Evolutionary conservation across 2,888 invertebrate species (phyloP).

Genomic region (Limnephilus rhombicus): DNA sequence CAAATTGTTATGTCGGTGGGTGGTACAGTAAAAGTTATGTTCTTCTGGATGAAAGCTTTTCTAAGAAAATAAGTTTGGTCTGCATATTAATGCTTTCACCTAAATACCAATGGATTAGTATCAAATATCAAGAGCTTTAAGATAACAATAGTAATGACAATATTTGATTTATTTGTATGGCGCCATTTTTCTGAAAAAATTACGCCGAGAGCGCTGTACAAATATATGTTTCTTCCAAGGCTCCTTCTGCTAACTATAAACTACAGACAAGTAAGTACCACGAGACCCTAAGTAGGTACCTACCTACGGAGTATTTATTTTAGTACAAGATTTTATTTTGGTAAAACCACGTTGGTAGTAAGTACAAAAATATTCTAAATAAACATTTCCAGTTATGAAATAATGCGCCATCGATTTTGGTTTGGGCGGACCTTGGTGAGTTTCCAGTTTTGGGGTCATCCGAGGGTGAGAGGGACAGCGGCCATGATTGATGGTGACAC

Average conservation of each 20-base stretch:
- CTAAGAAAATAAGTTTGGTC: background rate
- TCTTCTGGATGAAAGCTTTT: background rate
- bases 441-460: slow-evolving; percentile 57
- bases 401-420: slow-evolving; percentile 35
- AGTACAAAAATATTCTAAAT: background rate
- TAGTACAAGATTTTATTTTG: background rate
- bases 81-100: background rate
- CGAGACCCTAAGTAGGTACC: no score
- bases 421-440: slow-evolving; percentile 40
- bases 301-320: background rate
- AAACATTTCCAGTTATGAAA: slow-evolving; percentile 35
- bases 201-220: no score
- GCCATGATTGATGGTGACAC: slow-evolving; percentile 64
- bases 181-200: no score
- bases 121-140: background rate
- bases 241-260: no score
- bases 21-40: background rate
- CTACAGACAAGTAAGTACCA: no score
- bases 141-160: background rate
- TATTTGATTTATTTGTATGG: no score
- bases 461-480: slow-evolving; percentile 53
- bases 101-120: background rate
- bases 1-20: background rate
- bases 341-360: background rate
- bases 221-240: no score